These are phyloP conservation scores for Philhelius pedissequus DNA, from an alignment of 2,888 invertebrate genomes.

Conservation along the genomic window DNA sequence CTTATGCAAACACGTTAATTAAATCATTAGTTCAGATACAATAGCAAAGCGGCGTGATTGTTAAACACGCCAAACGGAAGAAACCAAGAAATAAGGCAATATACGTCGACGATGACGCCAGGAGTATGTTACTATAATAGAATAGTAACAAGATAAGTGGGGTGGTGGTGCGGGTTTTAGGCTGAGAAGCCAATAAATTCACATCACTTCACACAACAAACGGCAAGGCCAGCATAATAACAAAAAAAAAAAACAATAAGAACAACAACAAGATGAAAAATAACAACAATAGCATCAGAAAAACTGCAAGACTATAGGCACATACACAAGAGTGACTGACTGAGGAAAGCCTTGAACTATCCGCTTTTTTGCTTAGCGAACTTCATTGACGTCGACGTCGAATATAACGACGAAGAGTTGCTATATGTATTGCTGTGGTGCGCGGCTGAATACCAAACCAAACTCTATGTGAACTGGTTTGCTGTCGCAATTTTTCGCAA, in stretches of 20 bases:
- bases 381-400: background rate
- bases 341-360: conserved; percentile 59
- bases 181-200: conserved; percentile 36
- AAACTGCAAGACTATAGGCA: conserved; percentile 18
- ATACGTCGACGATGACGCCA: background rate
- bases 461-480: conserved; percentile 38
- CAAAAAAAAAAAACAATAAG: conserved; percentile 9
- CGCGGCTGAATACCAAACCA: background rate
- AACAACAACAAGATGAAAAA: conserved; percentile 1
- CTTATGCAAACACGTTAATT: conserved; percentile 59
- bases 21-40: conserved; percentile 36
- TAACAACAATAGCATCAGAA: conserved; percentile 15
- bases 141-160: background rate
- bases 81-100: background rate
- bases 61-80: conserved; percentile 36
- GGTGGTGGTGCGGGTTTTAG: background rate
- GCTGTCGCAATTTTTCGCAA: conserved; percentile 33
- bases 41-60: background rate
- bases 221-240: conserved; percentile 37
- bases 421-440: background rate
- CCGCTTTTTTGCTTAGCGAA: conserved; percentile 5
- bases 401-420: background rate
- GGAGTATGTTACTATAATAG: background rate
- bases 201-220: conserved; percentile 35
- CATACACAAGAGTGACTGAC: conserved; percentile 29